A percentile compares a stretch with the other conserved stretches of the same genome.
phyloP scores from a whole-genome alignment of 2,113 vertebrate species.

The Varanus komodoensis region DNA sequence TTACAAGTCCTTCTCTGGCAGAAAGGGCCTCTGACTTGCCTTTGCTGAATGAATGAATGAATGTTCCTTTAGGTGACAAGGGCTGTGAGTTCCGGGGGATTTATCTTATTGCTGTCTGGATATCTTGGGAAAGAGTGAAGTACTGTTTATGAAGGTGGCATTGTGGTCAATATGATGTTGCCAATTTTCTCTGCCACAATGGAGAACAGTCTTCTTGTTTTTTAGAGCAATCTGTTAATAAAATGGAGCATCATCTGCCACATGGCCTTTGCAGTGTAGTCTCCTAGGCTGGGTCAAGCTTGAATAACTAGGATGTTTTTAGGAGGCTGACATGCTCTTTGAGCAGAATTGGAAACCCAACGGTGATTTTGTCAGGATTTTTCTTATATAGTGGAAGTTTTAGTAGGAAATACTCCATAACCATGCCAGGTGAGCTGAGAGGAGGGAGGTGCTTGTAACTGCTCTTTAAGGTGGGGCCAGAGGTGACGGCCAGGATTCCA shows the following conservation, averaged over 20 bases:
- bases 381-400: not conserved
- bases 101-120: not conserved
- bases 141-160: not conserved
- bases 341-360: not conserved
- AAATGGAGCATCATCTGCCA: not conserved
- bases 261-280: not conserved
- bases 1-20: not conserved
- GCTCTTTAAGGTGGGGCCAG: not conserved
- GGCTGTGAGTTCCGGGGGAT: not conserved
- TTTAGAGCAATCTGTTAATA: not conserved
- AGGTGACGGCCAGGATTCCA: not conserved
- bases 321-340: accelerated
- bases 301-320: not conserved
- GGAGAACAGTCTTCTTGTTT: not conserved
- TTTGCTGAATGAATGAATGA: not conserved
- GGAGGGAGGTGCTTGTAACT: not conserved
- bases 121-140: not conserved
- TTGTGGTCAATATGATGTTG: not conserved
- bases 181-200: not conserved
- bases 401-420: not conserved
- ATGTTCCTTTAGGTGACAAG: not conserved
- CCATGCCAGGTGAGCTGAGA: not conserved
- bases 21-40: not conserved
- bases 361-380: accelerated
- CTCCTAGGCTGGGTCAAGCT: not conserved